Base-by-base conservation (phyloP, 2,888 invertebrate genomes). In the Napeogenes sylphis region DNA sequence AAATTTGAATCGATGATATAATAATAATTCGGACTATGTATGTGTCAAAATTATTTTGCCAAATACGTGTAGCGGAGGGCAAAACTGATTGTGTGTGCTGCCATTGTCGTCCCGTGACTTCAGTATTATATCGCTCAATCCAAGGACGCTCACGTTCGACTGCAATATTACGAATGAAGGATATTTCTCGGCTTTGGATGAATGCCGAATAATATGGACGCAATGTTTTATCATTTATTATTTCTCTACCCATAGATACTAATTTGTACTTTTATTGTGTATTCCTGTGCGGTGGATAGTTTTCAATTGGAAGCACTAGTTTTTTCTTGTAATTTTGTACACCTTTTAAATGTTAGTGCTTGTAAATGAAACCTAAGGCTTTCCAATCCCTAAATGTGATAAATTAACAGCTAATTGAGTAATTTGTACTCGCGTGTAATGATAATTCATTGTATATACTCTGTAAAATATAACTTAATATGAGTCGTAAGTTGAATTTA, bases 391-490 rank as follows among this genome's bases (percentile, higher is more conserved):
- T 71, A 65, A 74, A 75, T 75, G 84, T 86, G 86, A 84, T 78
- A 77, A 70, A 65, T 68, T 64, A 83, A 78, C 75, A 76, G 79
- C 76, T 75, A 75, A 73, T 1, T 21, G 21, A 21, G 21, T 21
- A 75, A 65, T 73, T 62, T 32, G 66, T 68, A 69, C 70, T 76
- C 76, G 73, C 76, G 79, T 71, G 75, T 77, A 77, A 14, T 47
- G 70, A 21, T 72, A 70, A 71, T 65, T 61, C 63, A 75, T 60
- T 89, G 86, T 89, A 86, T 79, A 88, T 88, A 88, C 73, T 80
- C 71, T 87, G 87, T 87, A 88, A 80, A 78, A 83, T 85, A 80
- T 80, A 78, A 69, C 74, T 70, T 72, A 67, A 68, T 76, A 78
- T 74, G 72, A 76, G 73, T 71, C 66, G 75, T 78, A 78, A 82